A percentile compares a stretch with the other conserved stretches of the same genome.
Evolutionary conservation across 2,888 invertebrate genomes (phyloP).

Genomic region (Chalcis sispes): DNA sequence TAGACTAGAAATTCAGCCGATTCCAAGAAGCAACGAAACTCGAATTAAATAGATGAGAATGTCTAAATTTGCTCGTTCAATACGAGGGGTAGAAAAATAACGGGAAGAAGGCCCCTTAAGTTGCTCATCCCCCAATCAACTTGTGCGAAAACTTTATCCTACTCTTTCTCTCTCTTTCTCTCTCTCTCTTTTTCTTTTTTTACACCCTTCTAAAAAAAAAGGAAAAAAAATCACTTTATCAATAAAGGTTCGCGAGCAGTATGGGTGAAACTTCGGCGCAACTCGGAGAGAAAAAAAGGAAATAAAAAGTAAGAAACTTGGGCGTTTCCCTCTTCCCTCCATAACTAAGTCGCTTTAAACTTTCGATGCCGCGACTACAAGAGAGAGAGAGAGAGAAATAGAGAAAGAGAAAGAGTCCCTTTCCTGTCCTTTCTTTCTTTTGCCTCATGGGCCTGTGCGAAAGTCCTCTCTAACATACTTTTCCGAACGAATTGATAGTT

Average conservation of each 20-base stretch:
- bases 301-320: conserved; percentile 9
- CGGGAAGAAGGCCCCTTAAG: conserved; percentile 25
- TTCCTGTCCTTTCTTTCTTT: neutral
- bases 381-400: too few species aligned
- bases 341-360: conserved; percentile 56
- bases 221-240: conserved; percentile 53
- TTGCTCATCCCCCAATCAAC: conserved; percentile 55
- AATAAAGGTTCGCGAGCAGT: conserved; percentile 41
- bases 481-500: conserved; percentile 37
- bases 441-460: neutral
- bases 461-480: conserved; percentile 52
- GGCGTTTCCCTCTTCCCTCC: conserved; percentile 39
- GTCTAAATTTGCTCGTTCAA: conserved; percentile 47
- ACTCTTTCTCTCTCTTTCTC: neutral
- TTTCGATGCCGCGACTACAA: conserved; percentile 50
- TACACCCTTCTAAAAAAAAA: too few species aligned
- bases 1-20: conserved; percentile 37
- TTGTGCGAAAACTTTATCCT: conserved; percentile 41
- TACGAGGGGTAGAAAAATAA: conserved; percentile 49
- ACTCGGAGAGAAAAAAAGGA: neutral
- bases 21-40: conserved; percentile 17
- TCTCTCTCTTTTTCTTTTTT: too few species aligned
- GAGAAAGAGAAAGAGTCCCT: too few species aligned
- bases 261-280: conserved; percentile 24
- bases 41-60: conserved; percentile 56